Evolutionary conservation across 2,888 invertebrate species (phyloP), one percentile per base, ranked within the genome.

Genomic region (Pristionchus fissidentatus): DNA sequence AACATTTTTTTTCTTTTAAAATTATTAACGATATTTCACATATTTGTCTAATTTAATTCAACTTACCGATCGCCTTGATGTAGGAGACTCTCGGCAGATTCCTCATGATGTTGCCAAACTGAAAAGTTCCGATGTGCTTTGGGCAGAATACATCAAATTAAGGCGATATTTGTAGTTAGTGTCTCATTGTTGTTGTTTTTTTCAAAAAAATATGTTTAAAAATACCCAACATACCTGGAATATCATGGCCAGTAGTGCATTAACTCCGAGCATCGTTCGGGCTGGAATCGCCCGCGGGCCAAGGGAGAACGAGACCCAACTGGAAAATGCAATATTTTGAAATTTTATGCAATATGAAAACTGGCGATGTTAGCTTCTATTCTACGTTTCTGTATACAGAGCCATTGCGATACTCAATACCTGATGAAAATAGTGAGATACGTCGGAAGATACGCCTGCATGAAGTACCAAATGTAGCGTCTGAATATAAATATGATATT

Each of bases 371-470:
- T 49, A 19, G 10, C 49, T 49, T 49, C 10, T 19, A 49, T 15
- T 15, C 10, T 29, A 66, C 26, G 19, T 3, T 79, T 46, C 1
- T 79, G 15, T 26, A 49, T 49, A 49, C 13, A 78, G 29, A n/a
- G 52, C 19, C 52, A 38, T 49, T 46, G 3, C 26, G 10, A 49
- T n/a, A 32, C 7, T n/a, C 55, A 26, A 81, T n/a, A 88, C 91
- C 90, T 90, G 77, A 92, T 90, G 79, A 91, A 91, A 57, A 92
- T 92, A 15, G 92, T 92, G 22, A 92, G 87, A 86, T 92, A 92
- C 0, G 92, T 92, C 0, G 92, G 92, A 13, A 92, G 87, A 77
- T 92, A 92, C 3, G 92, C 92, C 84, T 92, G 92, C 89, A 92
- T 89, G 78, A 92, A 91, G 82, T 92, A 92, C 84, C 85, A 86